Evolutionary conservation across 2,113 vertebrate genomes (phyloP), one percentile per base, ranked within the genome.

Genomic region (Hoplias malabaricus): DNA sequence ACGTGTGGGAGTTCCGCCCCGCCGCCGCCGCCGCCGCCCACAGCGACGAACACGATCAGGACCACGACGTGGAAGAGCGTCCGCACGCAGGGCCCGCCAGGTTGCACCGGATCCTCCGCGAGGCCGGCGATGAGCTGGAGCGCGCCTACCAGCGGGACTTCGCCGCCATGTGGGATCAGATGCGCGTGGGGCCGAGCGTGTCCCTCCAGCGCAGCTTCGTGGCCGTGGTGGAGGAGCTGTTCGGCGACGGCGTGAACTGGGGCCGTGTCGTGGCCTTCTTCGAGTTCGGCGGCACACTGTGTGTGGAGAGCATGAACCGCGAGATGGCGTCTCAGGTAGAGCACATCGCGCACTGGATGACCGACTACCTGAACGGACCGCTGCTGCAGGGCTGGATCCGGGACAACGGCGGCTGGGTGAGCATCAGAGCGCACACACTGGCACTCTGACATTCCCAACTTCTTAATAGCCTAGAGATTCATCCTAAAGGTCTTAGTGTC

Each of bases 401-500:
- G 86, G 94, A 95, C 81, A 96, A 96, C 31, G 96, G 96, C 89
- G 96, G 95, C 89, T 98, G 96, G 96, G 96, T 98, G 92, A 16
- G 89, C 79, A 5, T 50, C 48, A 14, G 79, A 29, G 9, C 13
- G 12, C 2, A 12, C 31, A 34, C 9, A 23, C 54, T n/a, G 34
- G 25, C n/a, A 12, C 54, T 13, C 40, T 42, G 31, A 50, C 69
- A 59, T 69, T 13, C 27, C n/a, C 48, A 42, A 12, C 9, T n/a
- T n/a, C n/a, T n/a, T n/a, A n/a, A n/a, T n/a, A n/a, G n/a, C n/a
- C n/a, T n/a, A n/a, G n/a, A n/a, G n/a, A n/a, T n/a, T n/a, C n/a
- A n/a, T n/a, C n/a, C n/a, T n/a, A n/a, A n/a, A n/a, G n/a, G n/a
- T n/a, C n/a, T n/a, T n/a, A n/a, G n/a, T n/a, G n/a, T n/a, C n/a